Evolutionary conservation across 2,888 invertebrate genomes (phyloP).

Genomic region (Coronaproctus castanopsis): DNA sequence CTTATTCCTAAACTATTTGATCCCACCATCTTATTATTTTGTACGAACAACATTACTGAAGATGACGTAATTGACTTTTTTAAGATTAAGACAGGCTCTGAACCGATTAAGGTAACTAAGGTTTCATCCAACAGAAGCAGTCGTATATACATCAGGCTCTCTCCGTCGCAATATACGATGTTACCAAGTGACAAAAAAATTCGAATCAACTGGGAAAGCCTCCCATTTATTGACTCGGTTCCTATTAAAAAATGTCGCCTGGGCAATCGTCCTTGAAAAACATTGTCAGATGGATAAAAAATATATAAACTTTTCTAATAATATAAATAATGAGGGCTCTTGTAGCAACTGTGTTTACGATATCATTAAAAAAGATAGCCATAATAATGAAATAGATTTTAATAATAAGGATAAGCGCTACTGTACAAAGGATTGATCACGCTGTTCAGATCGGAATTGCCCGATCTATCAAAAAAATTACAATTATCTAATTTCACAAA

Average conservation of each 20-base stretch:
- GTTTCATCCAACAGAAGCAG: neutral
- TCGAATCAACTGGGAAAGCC: neutral
- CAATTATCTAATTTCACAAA: neutral
- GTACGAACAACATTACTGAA: neutral
- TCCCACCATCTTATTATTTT: neutral
- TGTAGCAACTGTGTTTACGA: neutral
- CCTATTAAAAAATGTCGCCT: neutral
- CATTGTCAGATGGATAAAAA: neutral
- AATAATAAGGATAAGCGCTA: neutral
- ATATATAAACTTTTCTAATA: neutral
- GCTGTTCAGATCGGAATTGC: neutral
- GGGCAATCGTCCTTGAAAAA: neutral
- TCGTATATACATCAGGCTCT: neutral
- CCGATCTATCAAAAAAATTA: neutral
- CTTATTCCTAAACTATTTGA: neutral
- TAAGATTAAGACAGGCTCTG: neutral
- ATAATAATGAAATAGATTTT: neutral
- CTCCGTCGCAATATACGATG: too few species aligned
- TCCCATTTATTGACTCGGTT: neutral
- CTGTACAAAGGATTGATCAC: neutral
- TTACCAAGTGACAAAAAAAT: too few species aligned
- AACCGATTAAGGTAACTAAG: neutral
- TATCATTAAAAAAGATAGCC: neutral
- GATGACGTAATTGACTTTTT: neutral
- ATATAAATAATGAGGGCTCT: neutral